Evolutionary conservation across 2,113 vertebrate species (phyloP).

Genomic region (Penelope pileata): DNA sequence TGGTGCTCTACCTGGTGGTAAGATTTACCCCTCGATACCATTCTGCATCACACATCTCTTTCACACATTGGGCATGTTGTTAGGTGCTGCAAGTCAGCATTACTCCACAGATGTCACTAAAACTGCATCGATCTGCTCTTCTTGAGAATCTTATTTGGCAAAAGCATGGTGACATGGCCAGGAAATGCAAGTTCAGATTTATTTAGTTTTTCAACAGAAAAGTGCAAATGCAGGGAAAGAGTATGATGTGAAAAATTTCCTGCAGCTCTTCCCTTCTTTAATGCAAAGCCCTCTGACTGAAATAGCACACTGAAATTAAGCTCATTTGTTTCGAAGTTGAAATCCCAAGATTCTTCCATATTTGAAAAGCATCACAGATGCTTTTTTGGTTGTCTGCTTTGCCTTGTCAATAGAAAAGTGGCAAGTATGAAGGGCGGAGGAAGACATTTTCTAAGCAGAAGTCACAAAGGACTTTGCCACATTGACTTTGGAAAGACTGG

Average conservation of each 20-base stretch:
- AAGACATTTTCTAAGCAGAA: conserved; percentile 13
- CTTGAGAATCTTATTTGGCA: neutral
- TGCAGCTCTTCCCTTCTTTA: neutral
- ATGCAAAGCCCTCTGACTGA: neutral
- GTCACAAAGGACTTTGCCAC: neutral
- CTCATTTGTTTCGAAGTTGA: conserved; percentile 47
- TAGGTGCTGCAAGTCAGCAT: neutral
- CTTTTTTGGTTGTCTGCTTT: conserved; percentile 39
- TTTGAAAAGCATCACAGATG: conserved; percentile 25
- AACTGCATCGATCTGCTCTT: neutral
- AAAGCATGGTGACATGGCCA: neutral
- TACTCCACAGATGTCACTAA: neutral
- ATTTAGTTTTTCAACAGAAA: neutral
- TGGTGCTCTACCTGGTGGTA: neutral
- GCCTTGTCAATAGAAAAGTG: neutral
- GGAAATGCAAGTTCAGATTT: neutral
- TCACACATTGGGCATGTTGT: neutral
- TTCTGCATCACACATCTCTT: neutral
- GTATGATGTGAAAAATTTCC: neutral
- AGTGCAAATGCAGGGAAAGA: neutral
- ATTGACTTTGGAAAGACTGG: neutral
- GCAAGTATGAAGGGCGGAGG: neutral
- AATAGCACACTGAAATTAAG: conserved; percentile 39
- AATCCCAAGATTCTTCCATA: conserved; percentile 28
- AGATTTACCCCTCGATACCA: neutral